Evolutionary conservation across 2,797 vertebrate genomes (phyloP).

Genomic region (Sciaenops ocellatus): DNA sequence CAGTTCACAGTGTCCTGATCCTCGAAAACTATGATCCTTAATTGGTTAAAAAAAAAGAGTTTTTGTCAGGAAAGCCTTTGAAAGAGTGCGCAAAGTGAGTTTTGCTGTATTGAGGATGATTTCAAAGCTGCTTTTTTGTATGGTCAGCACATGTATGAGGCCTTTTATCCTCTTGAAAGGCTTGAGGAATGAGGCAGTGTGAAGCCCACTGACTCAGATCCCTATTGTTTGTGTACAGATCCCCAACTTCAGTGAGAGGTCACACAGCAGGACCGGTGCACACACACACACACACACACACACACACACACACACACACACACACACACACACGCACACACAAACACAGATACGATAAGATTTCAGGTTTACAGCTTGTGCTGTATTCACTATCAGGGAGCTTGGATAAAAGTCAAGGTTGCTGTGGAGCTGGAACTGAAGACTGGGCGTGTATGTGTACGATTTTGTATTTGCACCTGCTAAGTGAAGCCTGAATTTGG

Average conservation of each 20-base stretch:
- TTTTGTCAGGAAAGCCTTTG: conserved; percentile 69
- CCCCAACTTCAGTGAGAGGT: conserved; percentile 50
- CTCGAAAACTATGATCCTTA: conserved; percentile 63
- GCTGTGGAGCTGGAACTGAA: conserved; percentile 20
- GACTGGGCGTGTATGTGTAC: conserved; percentile 24
- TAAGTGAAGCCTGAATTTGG: conserved; percentile 39
- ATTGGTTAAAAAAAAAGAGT: conserved; percentile 55
- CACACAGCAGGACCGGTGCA: conserved; percentile 21
- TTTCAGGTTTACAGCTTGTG: conserved; percentile 50
- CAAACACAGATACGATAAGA: conserved; percentile 16
- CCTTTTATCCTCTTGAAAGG: conserved; percentile 72
- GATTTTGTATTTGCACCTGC: conserved; percentile 23
- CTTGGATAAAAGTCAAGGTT: conserved; percentile 61
- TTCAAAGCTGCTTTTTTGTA: conserved; percentile 75
- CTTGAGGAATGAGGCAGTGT: conserved; percentile 60
- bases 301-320: conserved; percentile 14
- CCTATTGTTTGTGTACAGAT: conserved; percentile 63
- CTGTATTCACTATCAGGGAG: conserved; percentile 34
- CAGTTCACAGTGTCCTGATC: conserved; percentile 40
- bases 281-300: conserved; percentile 20
- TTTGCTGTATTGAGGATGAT: conserved; percentile 73
- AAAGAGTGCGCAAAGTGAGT: conserved; percentile 61
- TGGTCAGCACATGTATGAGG: conserved; percentile 74
- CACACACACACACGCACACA: conserved; percentile 12
- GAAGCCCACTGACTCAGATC: conserved; percentile 58